phyloP scores from a whole-genome alignment of 2,113 vertebrate genomes.

The Paratilapia polleni region DNA sequence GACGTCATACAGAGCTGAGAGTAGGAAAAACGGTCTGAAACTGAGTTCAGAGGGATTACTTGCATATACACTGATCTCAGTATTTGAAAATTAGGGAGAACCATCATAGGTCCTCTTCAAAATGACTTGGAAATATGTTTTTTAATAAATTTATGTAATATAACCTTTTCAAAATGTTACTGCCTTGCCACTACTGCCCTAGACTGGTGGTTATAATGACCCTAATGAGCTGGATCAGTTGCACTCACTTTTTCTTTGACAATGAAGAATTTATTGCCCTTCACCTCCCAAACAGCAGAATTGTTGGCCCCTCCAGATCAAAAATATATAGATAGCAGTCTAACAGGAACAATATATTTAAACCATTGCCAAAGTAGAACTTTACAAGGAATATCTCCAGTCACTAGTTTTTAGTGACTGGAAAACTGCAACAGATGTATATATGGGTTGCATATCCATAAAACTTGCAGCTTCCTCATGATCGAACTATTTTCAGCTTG shows the following conservation, averaged over 20 bases:
- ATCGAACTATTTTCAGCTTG: not conserved
- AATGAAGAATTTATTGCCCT: not conserved
- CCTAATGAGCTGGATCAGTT: not conserved
- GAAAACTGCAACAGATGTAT: too few relatives aligned
- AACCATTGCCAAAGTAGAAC: not conserved
- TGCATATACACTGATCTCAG: not conserved
- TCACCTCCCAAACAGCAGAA: not conserved
- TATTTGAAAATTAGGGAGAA: not conserved
- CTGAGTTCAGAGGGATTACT: not conserved
- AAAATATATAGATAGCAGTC: not conserved
- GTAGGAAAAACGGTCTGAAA: not conserved
- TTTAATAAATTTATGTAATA: not conserved
- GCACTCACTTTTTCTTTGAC: not conserved
- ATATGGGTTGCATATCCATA: too few relatives aligned
- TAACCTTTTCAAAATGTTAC: not conserved
- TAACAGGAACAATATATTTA: not conserved
- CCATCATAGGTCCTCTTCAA: not conserved
- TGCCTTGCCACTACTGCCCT: not conserved
- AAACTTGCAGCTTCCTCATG: too few relatives aligned
- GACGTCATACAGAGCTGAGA: not conserved
- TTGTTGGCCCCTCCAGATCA: not conserved
- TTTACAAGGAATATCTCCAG: too few relatives aligned
- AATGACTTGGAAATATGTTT: not conserved
- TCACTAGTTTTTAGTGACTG: not conserved
- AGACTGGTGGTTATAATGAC: not conserved